A percentile compares a stretch with the other conserved stretches of the same genome.
Evolutionary conservation across 2,113 vertebrate genomes (phyloP).

Genomic region (Chinchilla lanigera): DNA sequence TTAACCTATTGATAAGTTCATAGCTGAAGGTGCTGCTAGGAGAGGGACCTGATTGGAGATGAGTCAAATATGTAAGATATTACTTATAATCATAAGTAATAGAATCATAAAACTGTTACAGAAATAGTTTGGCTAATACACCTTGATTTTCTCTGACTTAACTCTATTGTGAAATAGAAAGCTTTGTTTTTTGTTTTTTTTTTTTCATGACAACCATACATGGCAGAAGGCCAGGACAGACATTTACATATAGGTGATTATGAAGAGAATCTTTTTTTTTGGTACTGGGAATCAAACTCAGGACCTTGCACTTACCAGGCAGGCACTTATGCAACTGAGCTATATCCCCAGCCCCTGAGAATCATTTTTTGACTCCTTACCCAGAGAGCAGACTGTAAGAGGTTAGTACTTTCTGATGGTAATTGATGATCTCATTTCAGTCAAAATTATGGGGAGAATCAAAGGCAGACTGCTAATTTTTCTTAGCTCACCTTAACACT

Average conservation of each 20-base stretch:
- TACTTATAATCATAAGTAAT: conserved; percentile 45
- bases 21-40: background rate
- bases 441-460: background rate
- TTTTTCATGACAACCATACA: background rate
- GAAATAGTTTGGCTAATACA: conserved; percentile 28
- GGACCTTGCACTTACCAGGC: too few species aligned
- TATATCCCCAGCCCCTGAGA: too few species aligned
- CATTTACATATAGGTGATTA: background rate
- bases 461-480: conserved; percentile 31
- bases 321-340: too few species aligned
- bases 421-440: background rate
- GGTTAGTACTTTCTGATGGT: background rate
- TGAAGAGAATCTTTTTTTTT: background rate
- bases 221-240: background rate
- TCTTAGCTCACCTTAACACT: background rate
- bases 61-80: conserved; percentile 39
- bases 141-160: background rate
- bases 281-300: too few species aligned
- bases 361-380: background rate
- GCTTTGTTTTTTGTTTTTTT: background rate
- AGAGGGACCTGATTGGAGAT: background rate
- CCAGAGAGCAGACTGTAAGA: background rate
- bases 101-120: conserved; percentile 51
- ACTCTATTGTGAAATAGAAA: background rate
- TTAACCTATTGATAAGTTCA: background rate